Evolutionary conservation across 2,113 vertebrate species (phyloP), one percentile per base, ranked within the genome.

Genomic region (Aptenodytes patagonicus): DNA sequence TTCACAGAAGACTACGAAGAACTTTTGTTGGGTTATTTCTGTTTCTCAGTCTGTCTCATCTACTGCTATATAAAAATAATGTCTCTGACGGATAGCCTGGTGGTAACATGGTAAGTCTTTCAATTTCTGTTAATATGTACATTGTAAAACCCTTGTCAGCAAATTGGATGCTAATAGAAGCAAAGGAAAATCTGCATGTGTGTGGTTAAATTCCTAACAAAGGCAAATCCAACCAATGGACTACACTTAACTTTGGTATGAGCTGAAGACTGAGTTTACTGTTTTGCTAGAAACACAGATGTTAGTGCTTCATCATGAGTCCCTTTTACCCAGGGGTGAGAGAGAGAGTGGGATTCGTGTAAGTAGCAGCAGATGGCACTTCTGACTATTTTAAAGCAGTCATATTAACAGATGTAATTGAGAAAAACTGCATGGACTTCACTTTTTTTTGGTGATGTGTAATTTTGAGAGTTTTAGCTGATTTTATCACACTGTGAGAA

Each of bases 321-420:
- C 54, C 38, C 73, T 91, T 64, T 60, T 87, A 91, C 42, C 61
- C 93, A 94, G n/a, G 28, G 61, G 52, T 91, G 87, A 76, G 65
- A 65, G 47, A 87, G 65, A 46, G 36, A 85, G 83, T 40, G 70
- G 58, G 89, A 91, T 91, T 91, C 46, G 72, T 72, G 44, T 79
- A 44, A 76, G 51, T 9, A 89, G 94, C 81, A 89, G 83, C 93
- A 96, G 91, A 89, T 95, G 93, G 81, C 54, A 72, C 46, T 96
- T 96, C 81, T 83, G 73, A 69, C 73, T 87, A 4, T 95, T 91
- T 85, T 65, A 52, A 91, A 85, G 34, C 73, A 76, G 54, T 38
- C 29, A 68, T 49, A 76, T 69, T 89, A 93, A 88, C 70, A 85
- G 73, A 93, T 24, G 52, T 17, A 3, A 11, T 2, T 38, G 60